phyloP scores from a whole-genome alignment of 2,113 vertebrate species.

The Syngnathoides biaculeatus region DNA sequence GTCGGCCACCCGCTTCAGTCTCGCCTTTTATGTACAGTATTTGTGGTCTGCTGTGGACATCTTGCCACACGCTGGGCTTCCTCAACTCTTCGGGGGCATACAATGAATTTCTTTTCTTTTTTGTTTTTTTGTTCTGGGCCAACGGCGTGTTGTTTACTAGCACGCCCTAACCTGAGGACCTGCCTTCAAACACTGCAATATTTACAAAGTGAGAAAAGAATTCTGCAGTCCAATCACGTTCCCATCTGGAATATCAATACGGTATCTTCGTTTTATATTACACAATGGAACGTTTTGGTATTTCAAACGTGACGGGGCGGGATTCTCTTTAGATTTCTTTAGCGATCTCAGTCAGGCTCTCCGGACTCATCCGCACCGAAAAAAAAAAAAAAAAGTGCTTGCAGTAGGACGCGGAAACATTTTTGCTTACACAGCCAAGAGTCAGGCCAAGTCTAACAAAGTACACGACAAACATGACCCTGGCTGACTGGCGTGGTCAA shows the following conservation, averaged over 20 bases:
- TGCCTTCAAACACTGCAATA: background rate
- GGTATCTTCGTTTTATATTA: no score
- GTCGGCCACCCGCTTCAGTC: conserved; percentile 28
- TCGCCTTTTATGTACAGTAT: conserved; percentile 27
- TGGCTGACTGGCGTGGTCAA: background rate
- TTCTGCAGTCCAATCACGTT: no score
- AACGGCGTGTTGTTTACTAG: background rate
- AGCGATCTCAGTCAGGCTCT: no score
- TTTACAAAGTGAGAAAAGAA: no score
- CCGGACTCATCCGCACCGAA: no score
- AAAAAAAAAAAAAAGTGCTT: background rate
- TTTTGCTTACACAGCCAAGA: background rate
- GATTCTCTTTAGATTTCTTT: no score
- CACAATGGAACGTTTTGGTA: no score
- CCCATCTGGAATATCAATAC: no score
- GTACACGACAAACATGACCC: background rate
- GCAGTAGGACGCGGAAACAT: background rate
- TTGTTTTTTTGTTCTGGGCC: no score
- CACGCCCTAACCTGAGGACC: background rate
- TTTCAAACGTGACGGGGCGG: no score
- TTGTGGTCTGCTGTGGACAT: conserved; percentile 34
- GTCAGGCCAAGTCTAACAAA: background rate
- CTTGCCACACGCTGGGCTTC: conserved; percentile 22
- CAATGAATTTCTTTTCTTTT: background rate
- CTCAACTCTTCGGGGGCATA: background rate